A percentile compares a stretch with the other conserved stretches of the same genome.
Conservation (phyloP, 2,113 vertebrate genomes). For the Ptychochromis oligacanthus region DNA sequence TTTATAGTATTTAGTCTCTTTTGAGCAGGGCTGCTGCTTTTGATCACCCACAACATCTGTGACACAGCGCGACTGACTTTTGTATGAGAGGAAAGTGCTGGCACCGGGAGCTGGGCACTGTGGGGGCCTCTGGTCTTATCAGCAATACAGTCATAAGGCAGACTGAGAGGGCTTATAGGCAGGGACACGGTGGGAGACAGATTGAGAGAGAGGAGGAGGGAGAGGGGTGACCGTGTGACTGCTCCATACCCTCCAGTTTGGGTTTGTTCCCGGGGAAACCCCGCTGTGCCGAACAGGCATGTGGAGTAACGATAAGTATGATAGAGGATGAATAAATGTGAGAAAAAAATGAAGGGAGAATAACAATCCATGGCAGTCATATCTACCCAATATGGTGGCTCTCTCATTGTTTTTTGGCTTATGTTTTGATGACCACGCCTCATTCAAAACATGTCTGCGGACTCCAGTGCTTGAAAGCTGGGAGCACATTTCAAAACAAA, state of each 20-base stretch:
- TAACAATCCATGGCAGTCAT: conserved; percentile 53
- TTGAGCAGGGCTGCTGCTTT: conserved; percentile 61
- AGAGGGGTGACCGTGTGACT: conserved; percentile 57
- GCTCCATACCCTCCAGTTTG: conserved; percentile 39
- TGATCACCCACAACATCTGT: conserved; percentile 66
- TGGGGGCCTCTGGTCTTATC: conserved; percentile 74
- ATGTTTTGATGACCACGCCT: conserved; percentile 50
- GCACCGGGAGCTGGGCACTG: conserved; percentile 65
- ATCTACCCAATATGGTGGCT: conserved; percentile 13
- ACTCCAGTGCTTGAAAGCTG: conserved; percentile 6
- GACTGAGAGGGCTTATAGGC: conserved; percentile 58
- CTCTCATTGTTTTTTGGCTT: conserved; percentile 43
- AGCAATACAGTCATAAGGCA: conserved; percentile 68
- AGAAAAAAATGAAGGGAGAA: conserved; percentile 57
- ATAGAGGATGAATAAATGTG: conserved; percentile 66
- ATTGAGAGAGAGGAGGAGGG: conserved; percentile 31
- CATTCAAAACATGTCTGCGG: conserved; percentile 48
- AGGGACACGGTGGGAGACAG: conserved; percentile 54
- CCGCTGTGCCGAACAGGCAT: conserved; percentile 78
- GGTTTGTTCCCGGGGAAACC: conserved; percentile 76
- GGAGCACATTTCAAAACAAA: conserved; percentile 11
- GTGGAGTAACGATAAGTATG: conserved; percentile 75
- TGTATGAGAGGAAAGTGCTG: conserved; percentile 70
- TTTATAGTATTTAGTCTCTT: conserved; percentile 38
- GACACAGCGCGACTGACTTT: conserved; percentile 57